A percentile compares a stretch with the other conserved stretches of the same genome.
Evolutionary conservation across 1,140 invertebrate species (phyloP).

Genomic region (Zaprionus camerounensis): DNA sequence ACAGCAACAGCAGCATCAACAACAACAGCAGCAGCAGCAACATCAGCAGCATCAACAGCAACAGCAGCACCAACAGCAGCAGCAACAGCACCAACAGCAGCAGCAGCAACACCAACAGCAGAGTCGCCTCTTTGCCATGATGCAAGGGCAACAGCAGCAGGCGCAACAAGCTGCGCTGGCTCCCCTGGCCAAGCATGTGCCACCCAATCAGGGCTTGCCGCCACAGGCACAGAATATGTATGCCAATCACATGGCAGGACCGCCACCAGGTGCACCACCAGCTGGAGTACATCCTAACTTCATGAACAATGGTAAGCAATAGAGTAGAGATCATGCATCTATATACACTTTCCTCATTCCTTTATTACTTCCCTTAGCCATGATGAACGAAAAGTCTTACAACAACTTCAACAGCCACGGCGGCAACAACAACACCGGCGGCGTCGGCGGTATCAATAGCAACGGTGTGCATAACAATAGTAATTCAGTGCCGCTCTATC

Average conservation of each 20-base stretch:
- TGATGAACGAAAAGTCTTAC: constrained; percentile 67
- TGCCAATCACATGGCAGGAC: constrained; percentile 54
- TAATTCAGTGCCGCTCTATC: constrained; percentile 85
- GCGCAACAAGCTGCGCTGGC: constrained; percentile 32
- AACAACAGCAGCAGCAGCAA: constrained; percentile 33
- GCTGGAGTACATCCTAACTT: constrained; percentile 55
- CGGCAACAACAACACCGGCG: constrained; percentile 58
- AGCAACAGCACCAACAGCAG: constrained; percentile 32
- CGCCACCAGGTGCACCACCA: constrained; percentile 32
- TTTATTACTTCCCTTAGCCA: constrained; percentile 18
- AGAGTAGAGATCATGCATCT: neutral
- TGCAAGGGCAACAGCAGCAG: constrained; percentile 64
- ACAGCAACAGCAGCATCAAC: constrained; percentile 39
- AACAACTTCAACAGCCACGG: constrained; percentile 59
- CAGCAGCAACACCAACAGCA: constrained; percentile 57
- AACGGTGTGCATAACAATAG: constrained; percentile 65
- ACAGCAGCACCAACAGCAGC: constrained; percentile 53
- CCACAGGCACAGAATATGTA: constrained; percentile 49
- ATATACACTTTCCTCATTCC: neutral
- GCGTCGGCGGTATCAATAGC: constrained; percentile 11
- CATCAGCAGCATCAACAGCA: constrained; percentile 40
- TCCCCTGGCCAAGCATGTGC: constrained; percentile 27
- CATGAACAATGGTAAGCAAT: constrained; percentile 67
- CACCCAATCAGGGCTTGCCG: constrained; percentile 30
- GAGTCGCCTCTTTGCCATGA: constrained; percentile 70